Evolutionary conservation across 2,888 invertebrate genomes (phyloP).

Genomic region (Torymus auratus): DNA sequence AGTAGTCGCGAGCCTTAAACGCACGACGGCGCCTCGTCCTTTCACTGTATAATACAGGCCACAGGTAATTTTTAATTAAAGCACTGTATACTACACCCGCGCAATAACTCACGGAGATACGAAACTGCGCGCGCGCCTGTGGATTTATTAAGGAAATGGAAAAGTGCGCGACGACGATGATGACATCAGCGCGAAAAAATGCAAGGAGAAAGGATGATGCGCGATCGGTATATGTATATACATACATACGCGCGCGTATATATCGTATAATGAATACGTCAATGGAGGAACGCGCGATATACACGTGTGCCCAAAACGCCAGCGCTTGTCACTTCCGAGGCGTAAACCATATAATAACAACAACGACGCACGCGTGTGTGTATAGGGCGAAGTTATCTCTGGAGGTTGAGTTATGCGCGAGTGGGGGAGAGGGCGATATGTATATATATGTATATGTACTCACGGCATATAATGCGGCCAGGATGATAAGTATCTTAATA

Average conservation of each 20-base stretch:
- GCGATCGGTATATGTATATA: not conserved
- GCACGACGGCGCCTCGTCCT: not conserved
- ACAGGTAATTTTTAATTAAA: constrained; percentile 34
- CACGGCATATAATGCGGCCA: too few relatives aligned
- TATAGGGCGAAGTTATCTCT: too few relatives aligned
- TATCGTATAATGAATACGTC: constrained; percentile 47
- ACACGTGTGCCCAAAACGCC: constrained; percentile 29
- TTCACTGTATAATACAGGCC: not conserved
- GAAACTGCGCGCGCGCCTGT: not conserved
- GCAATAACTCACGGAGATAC: constrained; percentile 25
- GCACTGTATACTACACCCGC: not conserved
- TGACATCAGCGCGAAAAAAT: constrained; percentile 47
- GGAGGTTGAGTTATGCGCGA: too few relatives aligned
- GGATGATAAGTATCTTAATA: not conserved
- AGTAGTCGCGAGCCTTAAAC: constrained; percentile 18
- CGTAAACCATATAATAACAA: too few relatives aligned
- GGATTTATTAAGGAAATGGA: constrained; percentile 34
- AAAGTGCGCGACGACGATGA: not conserved
- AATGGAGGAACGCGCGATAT: constrained; percentile 24
- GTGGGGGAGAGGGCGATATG: too few relatives aligned
- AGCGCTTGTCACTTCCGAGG: constrained; percentile 35
- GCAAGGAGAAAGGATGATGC: constrained; percentile 26
- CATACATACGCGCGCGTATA: not conserved
- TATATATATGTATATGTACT: too few relatives aligned
- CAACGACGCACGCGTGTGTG: too few relatives aligned